Conservation (phyloP, 2,113 vertebrate species). For the Colistium nudipinnis region DNA sequence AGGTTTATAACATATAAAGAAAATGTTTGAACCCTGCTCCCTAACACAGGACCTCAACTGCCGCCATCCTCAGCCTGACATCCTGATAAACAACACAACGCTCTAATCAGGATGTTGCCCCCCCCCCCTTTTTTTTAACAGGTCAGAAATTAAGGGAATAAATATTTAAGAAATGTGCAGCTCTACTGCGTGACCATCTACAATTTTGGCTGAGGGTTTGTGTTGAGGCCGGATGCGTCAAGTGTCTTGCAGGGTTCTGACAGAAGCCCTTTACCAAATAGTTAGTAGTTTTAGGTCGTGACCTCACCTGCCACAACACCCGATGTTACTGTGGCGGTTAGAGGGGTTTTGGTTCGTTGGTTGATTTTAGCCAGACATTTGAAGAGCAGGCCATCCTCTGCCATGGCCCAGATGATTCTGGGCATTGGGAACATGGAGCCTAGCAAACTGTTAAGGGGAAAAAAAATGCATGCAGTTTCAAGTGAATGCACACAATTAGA, state of each 20-base stretch:
- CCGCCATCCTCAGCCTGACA: neutral
- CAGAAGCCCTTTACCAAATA: neutral
- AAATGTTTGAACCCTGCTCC: slow-evolving; percentile 22
- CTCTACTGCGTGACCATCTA: neutral
- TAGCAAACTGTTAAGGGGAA: slow-evolving; percentile 83
- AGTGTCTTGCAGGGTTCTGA: slow-evolving; percentile 1
- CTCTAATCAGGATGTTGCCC: neutral
- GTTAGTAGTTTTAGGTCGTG: slow-evolving; percentile 56
- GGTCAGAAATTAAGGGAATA: no score
- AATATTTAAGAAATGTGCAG: neutral
- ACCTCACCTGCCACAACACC: slow-evolving; percentile 90
- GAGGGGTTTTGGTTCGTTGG: slow-evolving; percentile 89
- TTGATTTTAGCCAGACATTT: slow-evolving; percentile 88
- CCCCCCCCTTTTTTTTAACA: no score
- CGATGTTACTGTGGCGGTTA: slow-evolving; percentile 90
- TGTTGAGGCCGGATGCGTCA: slow-evolving; percentile 31
- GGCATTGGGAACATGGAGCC: slow-evolving; percentile 98
- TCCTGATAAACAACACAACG: neutral
- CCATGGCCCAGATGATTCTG: slow-evolving; percentile 96
- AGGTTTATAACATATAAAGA: slow-evolving; percentile 46
- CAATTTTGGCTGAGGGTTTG: neutral
- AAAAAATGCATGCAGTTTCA: slow-evolving; percentile 45
- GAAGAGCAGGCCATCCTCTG: slow-evolving; percentile 95
- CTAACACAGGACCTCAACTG: slow-evolving; percentile 46
- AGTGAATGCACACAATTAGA: slow-evolving; percentile 42